Conservation (phyloP, 2,888 invertebrate genomes). For the Notocelia uddmanniana region DNA sequence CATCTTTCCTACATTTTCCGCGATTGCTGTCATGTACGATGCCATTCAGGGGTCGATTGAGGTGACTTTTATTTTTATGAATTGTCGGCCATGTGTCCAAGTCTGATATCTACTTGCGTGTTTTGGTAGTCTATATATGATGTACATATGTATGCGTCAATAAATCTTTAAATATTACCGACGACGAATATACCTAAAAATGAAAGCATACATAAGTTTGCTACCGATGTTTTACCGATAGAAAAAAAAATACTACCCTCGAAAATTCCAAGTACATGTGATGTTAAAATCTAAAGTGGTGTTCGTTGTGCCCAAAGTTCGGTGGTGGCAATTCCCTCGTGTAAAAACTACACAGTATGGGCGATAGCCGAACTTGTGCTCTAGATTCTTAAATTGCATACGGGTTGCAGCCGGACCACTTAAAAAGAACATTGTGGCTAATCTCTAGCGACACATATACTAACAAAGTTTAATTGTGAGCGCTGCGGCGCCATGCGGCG, state of each 20-base stretch:
- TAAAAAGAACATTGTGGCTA: constrained; percentile 85
- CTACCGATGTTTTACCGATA: not conserved
- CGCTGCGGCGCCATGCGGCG: constrained; percentile 58
- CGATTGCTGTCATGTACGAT: constrained; percentile 49
- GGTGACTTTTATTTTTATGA: constrained; percentile 39
- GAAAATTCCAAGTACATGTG: constrained; percentile 9
- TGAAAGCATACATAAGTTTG: not conserved
- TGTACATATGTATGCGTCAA: not conserved
- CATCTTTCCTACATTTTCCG: constrained; percentile 71
- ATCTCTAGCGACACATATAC: constrained; percentile 85
- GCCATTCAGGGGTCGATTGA: constrained; percentile 37
- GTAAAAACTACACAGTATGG: constrained; percentile 45
- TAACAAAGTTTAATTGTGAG: constrained; percentile 86
- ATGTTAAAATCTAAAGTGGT: constrained; percentile 27
- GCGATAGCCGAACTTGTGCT: constrained; percentile 72
- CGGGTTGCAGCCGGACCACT: constrained; percentile 77
- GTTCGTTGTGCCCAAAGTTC: constrained; percentile 17
- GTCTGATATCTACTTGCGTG: not conserved
- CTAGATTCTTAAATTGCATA: constrained; percentile 81
- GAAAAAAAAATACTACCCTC: not conserved
- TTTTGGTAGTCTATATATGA: not conserved
- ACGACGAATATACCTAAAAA: not conserved
- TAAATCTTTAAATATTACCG: not conserved
- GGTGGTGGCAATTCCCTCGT: constrained; percentile 32
- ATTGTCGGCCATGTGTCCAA: constrained; percentile 5